Base-by-base conservation (phyloP, 2,797 vertebrate genomes). In the Eremophila alpestris region DNA sequence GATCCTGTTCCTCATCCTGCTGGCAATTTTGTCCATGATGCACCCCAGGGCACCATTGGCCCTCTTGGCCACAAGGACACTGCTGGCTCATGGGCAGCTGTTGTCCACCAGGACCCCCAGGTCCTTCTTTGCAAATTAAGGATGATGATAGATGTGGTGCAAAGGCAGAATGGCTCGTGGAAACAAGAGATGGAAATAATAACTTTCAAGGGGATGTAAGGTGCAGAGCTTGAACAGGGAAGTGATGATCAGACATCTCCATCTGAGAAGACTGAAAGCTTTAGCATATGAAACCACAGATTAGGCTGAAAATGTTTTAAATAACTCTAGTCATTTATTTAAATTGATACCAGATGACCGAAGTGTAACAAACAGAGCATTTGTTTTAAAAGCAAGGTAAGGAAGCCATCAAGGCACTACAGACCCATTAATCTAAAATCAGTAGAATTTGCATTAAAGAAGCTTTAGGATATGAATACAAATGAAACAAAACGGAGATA, bases 261-360 rank as follows among this genome's bases (percentile, higher is more conserved):
- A 67, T 75, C 16, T 49, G 62, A 46, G 54, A 71, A 65, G 38
- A n/a, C 27, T 12, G 16, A 88, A 91, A 69, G 17, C n/a, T 74
- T 85, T 80, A 93, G 30, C 18, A 51, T 27, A 26, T 63, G 40
- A 93, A 91, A 69, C 21, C 51, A 80, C 45, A 87, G 67, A 49
- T 88, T 67, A 88, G 24, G 21, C 51, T 79, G 38, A 7, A 81
- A 86, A 60, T 22, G 6, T 30, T 79, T 80, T 56, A 76, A 74
- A 51, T 77, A 76, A 56, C 20, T 54, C 18, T n/a, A 64, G 63
- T 21, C 2, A 24, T 94, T 87, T 67, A 43, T 83, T 83, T 63
- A 81, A 86, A 89, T 74, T 67, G 29, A 12, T 67, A 41, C 30
- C 45, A 26, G 55, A 45, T 59, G 45, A 94, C 34, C 48, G 27